Evolutionary conservation across 2,113 vertebrate species (phyloP).

Genomic region (Brevimyrus niger): DNA sequence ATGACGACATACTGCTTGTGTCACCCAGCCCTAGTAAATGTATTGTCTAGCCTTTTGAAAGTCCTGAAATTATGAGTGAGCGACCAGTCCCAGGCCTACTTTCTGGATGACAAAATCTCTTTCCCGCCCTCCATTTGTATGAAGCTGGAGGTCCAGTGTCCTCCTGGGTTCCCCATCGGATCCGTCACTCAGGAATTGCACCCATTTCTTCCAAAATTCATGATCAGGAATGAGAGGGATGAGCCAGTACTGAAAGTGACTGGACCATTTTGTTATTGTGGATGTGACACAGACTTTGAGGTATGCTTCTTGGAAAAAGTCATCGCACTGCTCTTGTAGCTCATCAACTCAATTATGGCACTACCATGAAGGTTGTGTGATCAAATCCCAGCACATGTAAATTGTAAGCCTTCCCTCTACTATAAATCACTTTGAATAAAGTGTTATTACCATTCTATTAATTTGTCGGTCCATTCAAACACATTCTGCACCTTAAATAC

Average conservation of each 20-base stretch:
- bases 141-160: conserved; percentile 63
- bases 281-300: conserved; percentile 63
- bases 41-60: neutral
- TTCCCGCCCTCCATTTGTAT: neutral
- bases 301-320: conserved; percentile 29
- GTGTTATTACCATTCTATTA: neutral
- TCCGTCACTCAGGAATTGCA: conserved; percentile 64
- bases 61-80: neutral
- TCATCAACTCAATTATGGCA: neutral
- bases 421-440: neutral
- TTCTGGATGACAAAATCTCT: neutral
- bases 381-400: neutral
- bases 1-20: neutral
- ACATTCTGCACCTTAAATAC: conserved; percentile 34
- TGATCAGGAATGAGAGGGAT: conserved; percentile 51
- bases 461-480: conserved; percentile 37
- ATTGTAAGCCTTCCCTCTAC: neutral
- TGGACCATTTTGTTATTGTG: conserved; percentile 56
- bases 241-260: conserved; percentile 50
- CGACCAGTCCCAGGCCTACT: neutral
- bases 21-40: neutral
- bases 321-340: neutral
- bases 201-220: conserved; percentile 59
- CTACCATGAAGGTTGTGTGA: neutral
- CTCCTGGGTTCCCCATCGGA: conserved; percentile 57